These are phyloP conservation scores for Altica lythri DNA, from an alignment of 2,888 invertebrate genomes.

Conservation along the genomic window DNA sequence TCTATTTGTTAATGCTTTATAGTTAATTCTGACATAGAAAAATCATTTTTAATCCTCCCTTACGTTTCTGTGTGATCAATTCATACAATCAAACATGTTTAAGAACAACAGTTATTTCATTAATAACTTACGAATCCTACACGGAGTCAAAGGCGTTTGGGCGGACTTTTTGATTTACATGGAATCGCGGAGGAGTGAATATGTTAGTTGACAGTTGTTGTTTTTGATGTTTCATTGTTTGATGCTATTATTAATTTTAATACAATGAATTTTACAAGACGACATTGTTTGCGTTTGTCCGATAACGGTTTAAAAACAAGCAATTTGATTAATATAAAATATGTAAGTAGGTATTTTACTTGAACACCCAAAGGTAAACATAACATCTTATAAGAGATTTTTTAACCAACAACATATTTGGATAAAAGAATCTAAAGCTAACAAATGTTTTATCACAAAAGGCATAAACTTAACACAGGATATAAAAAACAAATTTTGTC, in stretches of 20 bases:
- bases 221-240: slow-evolving; percentile 23
- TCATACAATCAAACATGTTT: slow-evolving; percentile 4
- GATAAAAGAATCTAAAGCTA: too few relatives aligned
- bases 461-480: too few relatives aligned
- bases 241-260: slow-evolving; percentile 16
- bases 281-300: slow-evolving; percentile 5
- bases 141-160: slow-evolving; percentile 18
- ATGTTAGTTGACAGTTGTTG: slow-evolving; percentile 19
- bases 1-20: too few relatives aligned
- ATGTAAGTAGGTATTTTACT: too few relatives aligned
- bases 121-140: slow-evolving; percentile 17
- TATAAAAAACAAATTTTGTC: too few relatives aligned
- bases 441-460: too few relatives aligned
- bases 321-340: too few relatives aligned
- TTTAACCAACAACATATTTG: too few relatives aligned
- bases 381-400: too few relatives aligned
- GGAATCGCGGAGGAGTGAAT: slow-evolving; percentile 17
- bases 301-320: slow-evolving; percentile 15
- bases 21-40: too few relatives aligned
- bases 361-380: too few relatives aligned
- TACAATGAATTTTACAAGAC: slow-evolving; percentile 20
- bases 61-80: slow-evolving; percentile 3
- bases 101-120: slow-evolving; percentile 12
- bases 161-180: slow-evolving; percentile 17
- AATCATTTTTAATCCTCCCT: too few relatives aligned